phyloP scores from a whole-genome alignment of 2,113 vertebrate genomes.

The Lonchura striata region DNA sequence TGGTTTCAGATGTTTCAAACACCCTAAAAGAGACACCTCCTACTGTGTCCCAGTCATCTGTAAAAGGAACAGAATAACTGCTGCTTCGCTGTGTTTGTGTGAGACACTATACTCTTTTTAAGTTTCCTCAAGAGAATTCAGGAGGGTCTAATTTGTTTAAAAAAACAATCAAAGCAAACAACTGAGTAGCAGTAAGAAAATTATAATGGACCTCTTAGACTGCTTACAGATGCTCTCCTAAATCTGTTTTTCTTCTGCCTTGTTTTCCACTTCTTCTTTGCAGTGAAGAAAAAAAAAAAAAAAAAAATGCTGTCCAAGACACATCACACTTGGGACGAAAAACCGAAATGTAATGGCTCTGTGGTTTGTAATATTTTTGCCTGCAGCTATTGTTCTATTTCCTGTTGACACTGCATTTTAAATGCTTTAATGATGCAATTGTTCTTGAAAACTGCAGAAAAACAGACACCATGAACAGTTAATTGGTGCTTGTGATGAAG shows the following conservation, averaged over 20 bases:
- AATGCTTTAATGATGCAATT: slow-evolving; percentile 69
- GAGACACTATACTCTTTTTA: background rate
- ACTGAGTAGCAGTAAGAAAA: background rate
- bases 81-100: background rate
- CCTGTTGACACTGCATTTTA: slow-evolving; percentile 67
- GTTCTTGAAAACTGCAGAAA: slow-evolving; percentile 67
- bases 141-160: background rate
- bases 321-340: slow-evolving; percentile 9
- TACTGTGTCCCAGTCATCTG: background rate
- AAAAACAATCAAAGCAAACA: background rate
- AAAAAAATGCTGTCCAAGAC: background rate
- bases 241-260: background rate
- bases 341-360: background rate
- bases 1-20: background rate
- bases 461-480: slow-evolving; percentile 52
- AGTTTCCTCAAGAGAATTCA: background rate
- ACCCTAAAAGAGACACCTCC: background rate
- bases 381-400: slow-evolving; percentile 67
- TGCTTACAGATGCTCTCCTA: background rate
- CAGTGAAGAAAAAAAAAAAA: background rate
- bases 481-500: slow-evolving; percentile 62
- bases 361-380: slow-evolving; percentile 19
- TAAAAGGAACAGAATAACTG: background rate
- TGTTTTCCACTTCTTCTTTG: background rate
- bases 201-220: background rate